Percentiles rank a stretch among this genome's conserved stretches.
Conservation (phyloP, 2,888 invertebrate species). For the Masnerella sp. region DNA sequence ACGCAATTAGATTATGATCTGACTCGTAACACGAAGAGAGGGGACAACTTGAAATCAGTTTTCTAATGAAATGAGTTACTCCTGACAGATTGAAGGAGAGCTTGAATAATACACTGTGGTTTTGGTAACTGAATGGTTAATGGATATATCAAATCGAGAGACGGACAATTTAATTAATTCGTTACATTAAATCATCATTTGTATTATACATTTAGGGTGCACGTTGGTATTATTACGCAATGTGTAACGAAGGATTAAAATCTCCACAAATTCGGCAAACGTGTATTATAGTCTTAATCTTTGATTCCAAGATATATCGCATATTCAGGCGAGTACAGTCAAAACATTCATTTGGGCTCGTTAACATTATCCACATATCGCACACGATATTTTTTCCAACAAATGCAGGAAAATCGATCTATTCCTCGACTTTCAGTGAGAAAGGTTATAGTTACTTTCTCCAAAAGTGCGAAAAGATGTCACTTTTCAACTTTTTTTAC, state of each 20-base stretch:
- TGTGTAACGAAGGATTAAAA: conserved; percentile 5
- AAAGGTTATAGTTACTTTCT: too few relatives aligned
- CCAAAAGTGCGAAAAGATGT: too few relatives aligned
- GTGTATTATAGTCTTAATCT: neutral
- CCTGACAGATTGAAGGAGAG: conserved; percentile 11
- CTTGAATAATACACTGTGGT: conserved; percentile 31
- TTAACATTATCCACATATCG: too few relatives aligned
- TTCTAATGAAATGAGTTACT: conserved; percentile 45
- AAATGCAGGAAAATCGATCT: too few relatives aligned
- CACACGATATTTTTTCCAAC: too few relatives aligned
- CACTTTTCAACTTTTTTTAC: too few relatives aligned
- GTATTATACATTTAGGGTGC: conserved; percentile 1
- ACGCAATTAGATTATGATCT: conserved; percentile 46
- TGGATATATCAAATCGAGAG: conserved; percentile 19
- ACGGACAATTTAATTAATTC: conserved; percentile 34
- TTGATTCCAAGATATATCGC: neutral
- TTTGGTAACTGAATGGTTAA: conserved; percentile 16
- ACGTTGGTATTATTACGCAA: neutral
- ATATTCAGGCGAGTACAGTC: too few relatives aligned
- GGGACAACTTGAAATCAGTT: conserved; percentile 44
- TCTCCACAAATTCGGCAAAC: neutral
- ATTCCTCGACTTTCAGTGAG: too few relatives aligned
- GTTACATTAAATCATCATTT: conserved; percentile 14
- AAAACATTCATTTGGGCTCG: too few relatives aligned
- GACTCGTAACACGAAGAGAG: conserved; percentile 37